These are phyloP conservation scores for Dolichopus griseipennis DNA, from an alignment of 2,888 invertebrate species.

Conservation along the genomic window DNA sequence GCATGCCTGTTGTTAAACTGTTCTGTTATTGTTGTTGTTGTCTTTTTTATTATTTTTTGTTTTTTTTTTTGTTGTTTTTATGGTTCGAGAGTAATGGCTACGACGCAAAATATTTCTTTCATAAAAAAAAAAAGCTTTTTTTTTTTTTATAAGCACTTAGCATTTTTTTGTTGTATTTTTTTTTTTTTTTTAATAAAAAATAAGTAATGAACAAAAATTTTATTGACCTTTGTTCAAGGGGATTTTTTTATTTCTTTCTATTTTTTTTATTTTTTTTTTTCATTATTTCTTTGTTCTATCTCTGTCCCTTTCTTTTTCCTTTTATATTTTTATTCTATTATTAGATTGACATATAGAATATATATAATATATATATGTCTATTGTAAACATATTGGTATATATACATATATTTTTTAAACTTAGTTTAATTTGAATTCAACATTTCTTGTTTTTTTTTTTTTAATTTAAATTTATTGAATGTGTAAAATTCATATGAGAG, in stretches of 20 bases:
- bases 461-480: too few species aligned
- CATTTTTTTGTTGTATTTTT: neutral
- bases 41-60: neutral
- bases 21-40: too few species aligned
- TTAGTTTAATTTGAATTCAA: too few species aligned
- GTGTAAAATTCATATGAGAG: too few species aligned
- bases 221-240: constrained; percentile 6
- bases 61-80: neutral
- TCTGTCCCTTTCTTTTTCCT: too few species aligned
- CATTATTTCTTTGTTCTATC: neutral
- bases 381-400: too few species aligned
- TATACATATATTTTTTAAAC: too few species aligned
- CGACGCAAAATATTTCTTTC: neutral
- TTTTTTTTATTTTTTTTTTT: neutral
- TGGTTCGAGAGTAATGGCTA: neutral
- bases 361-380: too few species aligned
- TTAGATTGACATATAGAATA: too few species aligned
- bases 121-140: neutral
- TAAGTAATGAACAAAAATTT: neutral
- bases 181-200: neutral
- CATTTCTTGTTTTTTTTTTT: too few species aligned
- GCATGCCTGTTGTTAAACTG: neutral
- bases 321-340: too few species aligned
- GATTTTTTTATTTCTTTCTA: neutral
- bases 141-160: neutral